Evolutionary conservation across 1,140 invertebrate species (phyloP).

Genomic region (Polypedilum vanderplanki): DNA sequence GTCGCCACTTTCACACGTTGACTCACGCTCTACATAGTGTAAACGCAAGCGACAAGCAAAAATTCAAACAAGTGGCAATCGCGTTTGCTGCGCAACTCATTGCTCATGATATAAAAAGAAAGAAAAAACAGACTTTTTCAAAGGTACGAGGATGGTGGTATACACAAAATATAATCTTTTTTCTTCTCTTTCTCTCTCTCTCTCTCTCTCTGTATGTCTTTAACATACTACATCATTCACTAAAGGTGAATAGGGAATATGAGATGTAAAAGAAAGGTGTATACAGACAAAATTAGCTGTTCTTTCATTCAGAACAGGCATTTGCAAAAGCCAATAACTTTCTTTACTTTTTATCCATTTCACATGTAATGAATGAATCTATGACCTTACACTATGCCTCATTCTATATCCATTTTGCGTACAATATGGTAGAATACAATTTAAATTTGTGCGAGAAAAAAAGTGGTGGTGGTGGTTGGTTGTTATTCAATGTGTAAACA

Average conservation of each 20-base stretch:
- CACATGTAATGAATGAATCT: too few species aligned
- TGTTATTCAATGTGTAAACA: too few species aligned
- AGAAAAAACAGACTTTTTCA: neutral
- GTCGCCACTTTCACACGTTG: neutral
- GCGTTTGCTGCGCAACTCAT: slow-evolving; percentile 16
- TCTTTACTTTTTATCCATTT: too few species aligned
- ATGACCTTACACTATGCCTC: neutral
- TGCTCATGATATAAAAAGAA: too few species aligned
- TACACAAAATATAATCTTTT: neutral
- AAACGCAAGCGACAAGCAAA: neutral
- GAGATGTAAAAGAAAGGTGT: too few species aligned
- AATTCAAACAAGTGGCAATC: slow-evolving; percentile 12
- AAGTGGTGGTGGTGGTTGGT: too few species aligned
- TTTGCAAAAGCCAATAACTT: too few species aligned
- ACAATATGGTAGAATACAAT: neutral
- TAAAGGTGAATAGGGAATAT: too few species aligned
- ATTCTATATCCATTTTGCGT: neutral
- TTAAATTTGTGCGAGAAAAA: neutral
- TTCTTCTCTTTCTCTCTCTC: neutral
- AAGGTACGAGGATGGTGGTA: neutral
- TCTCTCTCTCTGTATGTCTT: neutral
- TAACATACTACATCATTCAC: slow-evolving; percentile 7
- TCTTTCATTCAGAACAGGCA: too few species aligned
- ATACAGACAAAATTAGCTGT: too few species aligned
- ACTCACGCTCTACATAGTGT: neutral